These are phyloP conservation scores for Lasioglossum villosulum DNA, from an alignment of 2,888 invertebrate genomes.

Conservation along the genomic window DNA sequence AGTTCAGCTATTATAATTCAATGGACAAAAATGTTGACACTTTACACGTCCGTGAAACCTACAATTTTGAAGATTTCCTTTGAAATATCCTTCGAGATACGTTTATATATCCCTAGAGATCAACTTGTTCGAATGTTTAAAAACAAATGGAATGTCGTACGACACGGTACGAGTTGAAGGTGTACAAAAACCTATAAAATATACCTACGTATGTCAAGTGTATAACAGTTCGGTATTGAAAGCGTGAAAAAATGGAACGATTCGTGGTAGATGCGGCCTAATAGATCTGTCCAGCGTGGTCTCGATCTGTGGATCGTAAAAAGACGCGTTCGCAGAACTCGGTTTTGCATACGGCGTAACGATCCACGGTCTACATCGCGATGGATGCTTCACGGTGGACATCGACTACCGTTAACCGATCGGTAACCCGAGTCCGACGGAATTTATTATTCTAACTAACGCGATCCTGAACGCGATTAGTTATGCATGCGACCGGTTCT, in stretches of 20 bases:
- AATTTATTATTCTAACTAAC: constrained; percentile 55
- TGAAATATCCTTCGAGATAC: too few species aligned
- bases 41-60: too few species aligned
- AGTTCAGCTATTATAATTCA: too few species aligned
- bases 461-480: constrained; percentile 30
- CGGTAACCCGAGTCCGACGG: constrained; percentile 23
- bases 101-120: too few species aligned
- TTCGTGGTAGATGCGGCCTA: background rate
- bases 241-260: background rate
- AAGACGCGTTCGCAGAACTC: constrained; percentile 64
- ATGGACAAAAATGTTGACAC: too few species aligned
- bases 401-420: constrained; percentile 56
- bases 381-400: constrained; percentile 26
- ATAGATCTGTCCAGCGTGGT: background rate
- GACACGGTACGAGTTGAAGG: background rate
- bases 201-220: background rate
- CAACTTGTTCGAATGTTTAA: too few species aligned
- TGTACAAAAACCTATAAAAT: background rate
- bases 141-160: too few species aligned
- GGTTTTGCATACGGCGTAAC: constrained; percentile 69
- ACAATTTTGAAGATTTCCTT: too few species aligned
- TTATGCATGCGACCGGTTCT: constrained; percentile 49
- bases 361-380: constrained; percentile 41
- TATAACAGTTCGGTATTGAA: background rate
- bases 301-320: background rate